phyloP scores from a whole-genome alignment of 1,140 invertebrate species.

The Tetramorium parvispinum region DNA sequence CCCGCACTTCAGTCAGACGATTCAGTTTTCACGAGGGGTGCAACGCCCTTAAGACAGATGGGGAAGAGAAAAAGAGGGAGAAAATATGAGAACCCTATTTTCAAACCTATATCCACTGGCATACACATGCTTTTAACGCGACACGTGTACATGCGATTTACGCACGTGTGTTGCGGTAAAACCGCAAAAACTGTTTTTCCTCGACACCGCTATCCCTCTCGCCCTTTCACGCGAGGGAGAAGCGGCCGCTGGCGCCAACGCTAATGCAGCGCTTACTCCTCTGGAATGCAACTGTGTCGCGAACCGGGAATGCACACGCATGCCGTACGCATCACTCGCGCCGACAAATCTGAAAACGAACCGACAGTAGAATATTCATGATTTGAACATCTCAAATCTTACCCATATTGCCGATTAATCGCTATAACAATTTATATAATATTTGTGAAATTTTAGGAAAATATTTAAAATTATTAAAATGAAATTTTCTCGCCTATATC shows the following conservation, averaged over 20 bases:
- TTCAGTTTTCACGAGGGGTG: constrained; percentile 35
- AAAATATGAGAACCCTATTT: constrained; percentile 22
- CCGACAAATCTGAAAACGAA: constrained; percentile 71
- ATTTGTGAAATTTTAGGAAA: background rate
- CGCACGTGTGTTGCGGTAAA: constrained; percentile 54
- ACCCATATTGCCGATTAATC: background rate
- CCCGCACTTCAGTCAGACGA: constrained; percentile 26
- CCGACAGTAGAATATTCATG: constrained; percentile 21
- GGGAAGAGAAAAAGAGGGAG: background rate
- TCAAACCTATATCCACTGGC: background rate
- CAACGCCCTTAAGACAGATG: background rate
- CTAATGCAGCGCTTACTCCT: constrained; percentile 66
- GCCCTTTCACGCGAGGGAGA: constrained; percentile 25
- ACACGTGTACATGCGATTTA: constrained; percentile 21
- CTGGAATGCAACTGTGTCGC: constrained; percentile 70
- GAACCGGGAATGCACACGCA: constrained; percentile 47
- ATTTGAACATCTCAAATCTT: constrained; percentile 54
- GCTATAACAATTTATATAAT: background rate
- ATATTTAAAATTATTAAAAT: background rate
- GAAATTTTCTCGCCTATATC: background rate
- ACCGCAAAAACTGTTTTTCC: constrained; percentile 68
- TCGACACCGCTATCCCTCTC: background rate
- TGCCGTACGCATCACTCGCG: constrained; percentile 45
- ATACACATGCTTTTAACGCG: background rate
- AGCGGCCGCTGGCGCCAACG: constrained; percentile 66